Conservation (phyloP, 1,140 invertebrate genomes). For the Pseudachorutes palmiensis region DNA sequence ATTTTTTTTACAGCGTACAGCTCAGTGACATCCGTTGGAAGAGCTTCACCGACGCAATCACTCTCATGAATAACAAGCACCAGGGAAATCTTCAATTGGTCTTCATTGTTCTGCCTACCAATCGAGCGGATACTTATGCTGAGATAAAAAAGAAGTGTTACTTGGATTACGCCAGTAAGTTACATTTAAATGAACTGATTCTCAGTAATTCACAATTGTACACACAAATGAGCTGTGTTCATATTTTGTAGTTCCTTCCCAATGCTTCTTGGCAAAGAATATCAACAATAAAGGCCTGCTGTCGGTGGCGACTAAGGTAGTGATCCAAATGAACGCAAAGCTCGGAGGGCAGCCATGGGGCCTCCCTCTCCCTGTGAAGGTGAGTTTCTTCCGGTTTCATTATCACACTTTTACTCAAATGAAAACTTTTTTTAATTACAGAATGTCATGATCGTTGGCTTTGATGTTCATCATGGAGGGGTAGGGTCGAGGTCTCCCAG, state of each 20-base stretch:
- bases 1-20: too few species aligned
- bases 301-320: conserved; percentile 51
- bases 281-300: conserved; percentile 28
- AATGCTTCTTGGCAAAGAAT: conserved; percentile 35
- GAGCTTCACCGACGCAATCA: conserved; percentile 5
- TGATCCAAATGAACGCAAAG: conserved; percentile 53
- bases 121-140: conserved; percentile 75
- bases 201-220: background rate
- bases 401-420: too few species aligned
- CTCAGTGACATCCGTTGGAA: too few species aligned
- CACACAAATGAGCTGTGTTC: background rate
- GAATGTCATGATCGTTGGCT: conserved; percentile 76
- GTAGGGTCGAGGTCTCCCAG: conserved; percentile 45
- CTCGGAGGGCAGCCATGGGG: conserved; percentile 53
- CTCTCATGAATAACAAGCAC: background rate
- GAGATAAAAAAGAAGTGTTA: conserved; percentile 83
- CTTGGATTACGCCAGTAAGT: conserved; percentile 48
- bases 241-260: conserved; percentile 26
- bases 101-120: conserved; percentile 69
- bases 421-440: conserved; percentile 33
- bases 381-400: too few species aligned
- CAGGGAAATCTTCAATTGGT: conserved; percentile 50
- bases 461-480: conserved; percentile 76
- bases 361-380: conserved; percentile 59
- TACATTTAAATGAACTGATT: background rate